Conservation (phyloP, 2,113 vertebrate species). For the Hepsetus odoe region DNA sequence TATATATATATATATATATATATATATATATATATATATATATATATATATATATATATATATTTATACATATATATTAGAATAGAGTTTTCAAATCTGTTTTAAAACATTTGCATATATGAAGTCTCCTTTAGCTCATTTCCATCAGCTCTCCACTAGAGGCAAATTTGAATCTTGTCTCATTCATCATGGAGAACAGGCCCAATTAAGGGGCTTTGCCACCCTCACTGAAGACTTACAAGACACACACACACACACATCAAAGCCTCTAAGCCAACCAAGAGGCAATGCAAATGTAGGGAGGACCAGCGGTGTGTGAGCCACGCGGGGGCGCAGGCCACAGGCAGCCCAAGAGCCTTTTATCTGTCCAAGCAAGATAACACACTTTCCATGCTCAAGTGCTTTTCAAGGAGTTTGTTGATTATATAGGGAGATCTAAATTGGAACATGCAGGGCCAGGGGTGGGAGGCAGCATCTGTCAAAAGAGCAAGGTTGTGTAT, state of each 20-base stretch:
- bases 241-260: slow-evolving; percentile 35
- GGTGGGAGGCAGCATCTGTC: slow-evolving; percentile 13
- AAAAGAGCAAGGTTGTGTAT: background rate
- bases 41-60: no score
- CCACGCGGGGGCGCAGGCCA: background rate
- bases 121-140: slow-evolving; percentile 5
- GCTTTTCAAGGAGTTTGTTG: slow-evolving; percentile 53
- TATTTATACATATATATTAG: no score
- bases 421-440: slow-evolving; percentile 49
- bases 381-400: slow-evolving; percentile 49
- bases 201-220: slow-evolving; percentile 37
- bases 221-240: slow-evolving; percentile 25
- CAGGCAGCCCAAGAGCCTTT: slow-evolving; percentile 38
- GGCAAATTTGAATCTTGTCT: slow-evolving; percentile 15
- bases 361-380: slow-evolving; percentile 51
- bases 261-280: slow-evolving; percentile 43
- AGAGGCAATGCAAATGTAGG: slow-evolving; percentile 44
- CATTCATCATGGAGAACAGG: slow-evolving; percentile 29
- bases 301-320: slow-evolving; percentile 9
- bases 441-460: slow-evolving; percentile 35
- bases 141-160: slow-evolving; percentile 6
- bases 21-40: no score
- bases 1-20: background rate
- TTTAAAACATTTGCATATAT: background rate
- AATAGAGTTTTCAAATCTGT: no score